Evolutionary conservation across 1,140 invertebrate species (phyloP).

Genomic region (Lepeophtheirus salmonis): DNA sequence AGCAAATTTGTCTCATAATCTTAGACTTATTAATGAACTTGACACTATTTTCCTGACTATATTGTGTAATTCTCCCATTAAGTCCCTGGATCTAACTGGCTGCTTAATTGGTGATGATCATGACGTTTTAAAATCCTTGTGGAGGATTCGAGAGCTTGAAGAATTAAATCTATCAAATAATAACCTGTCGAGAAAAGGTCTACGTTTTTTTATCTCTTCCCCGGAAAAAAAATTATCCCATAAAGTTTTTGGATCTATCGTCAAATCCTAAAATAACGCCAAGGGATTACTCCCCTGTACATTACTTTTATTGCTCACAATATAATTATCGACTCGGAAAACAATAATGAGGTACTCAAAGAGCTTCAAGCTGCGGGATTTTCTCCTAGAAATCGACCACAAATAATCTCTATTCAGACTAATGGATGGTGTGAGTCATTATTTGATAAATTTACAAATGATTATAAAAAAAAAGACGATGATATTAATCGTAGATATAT

Average conservation of each 20-base stretch:
- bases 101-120: not conserved
- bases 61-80: not conserved
- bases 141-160: not conserved
- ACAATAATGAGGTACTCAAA: not conserved
- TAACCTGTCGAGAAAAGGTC: not conserved
- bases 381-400: not conserved
- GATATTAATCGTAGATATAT: not conserved
- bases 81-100: not conserved
- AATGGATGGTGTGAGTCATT: not conserved
- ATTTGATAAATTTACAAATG: not conserved
- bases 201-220: not conserved
- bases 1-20: not conserved
- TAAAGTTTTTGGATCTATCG: not conserved
- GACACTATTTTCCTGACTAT: not conserved
- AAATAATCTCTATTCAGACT: not conserved
- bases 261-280: not conserved
- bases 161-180: not conserved
- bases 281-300: not conserved
- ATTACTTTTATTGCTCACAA: not conserved
- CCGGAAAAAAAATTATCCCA: not conserved
- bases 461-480: not conserved
- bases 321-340: not conserved
- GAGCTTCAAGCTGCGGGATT: not conserved
- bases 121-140: not conserved
- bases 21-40: not conserved